Evolutionary conservation across 2,888 invertebrate species (phyloP).

Genomic region (Eristalinus aeneus): DNA sequence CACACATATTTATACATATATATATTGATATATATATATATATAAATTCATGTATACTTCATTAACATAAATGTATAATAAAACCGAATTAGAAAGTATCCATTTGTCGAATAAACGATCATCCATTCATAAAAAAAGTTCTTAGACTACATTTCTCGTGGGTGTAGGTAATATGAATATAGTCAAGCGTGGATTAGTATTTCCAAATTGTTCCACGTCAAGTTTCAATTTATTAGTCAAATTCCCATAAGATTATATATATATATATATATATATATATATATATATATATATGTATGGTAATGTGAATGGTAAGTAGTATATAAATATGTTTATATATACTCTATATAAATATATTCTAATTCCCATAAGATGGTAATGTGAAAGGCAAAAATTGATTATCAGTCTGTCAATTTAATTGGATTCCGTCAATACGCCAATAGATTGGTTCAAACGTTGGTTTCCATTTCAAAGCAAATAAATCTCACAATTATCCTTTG

Average conservation of each 20-base stretch:
- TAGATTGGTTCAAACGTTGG: slow-evolving; percentile 65
- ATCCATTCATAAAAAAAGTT: slow-evolving; percentile 61
- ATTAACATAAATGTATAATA: slow-evolving; percentile 15
- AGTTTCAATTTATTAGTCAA: no score
- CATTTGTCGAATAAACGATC: slow-evolving; percentile 59
- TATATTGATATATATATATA: background rate
- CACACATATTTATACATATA: no score
- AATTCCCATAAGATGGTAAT: background rate
- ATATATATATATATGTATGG: background rate
- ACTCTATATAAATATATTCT: background rate
- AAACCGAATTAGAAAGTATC: slow-evolving; percentile 52
- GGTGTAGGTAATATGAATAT: no score
- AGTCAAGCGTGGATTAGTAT: slow-evolving; percentile 55
- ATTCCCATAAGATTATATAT: no score
- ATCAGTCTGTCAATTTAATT: slow-evolving; percentile 66
- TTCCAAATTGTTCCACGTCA: slow-evolving; percentile 32
- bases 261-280: background rate
- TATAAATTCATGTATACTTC: background rate
- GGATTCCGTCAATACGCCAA: slow-evolving; percentile 64
- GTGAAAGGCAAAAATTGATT: slow-evolving; percentile 59
- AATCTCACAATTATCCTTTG: slow-evolving; percentile 68
- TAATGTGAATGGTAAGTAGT: no score
- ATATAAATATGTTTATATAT: background rate
- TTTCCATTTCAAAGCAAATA: slow-evolving; percentile 69
- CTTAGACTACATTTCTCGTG: slow-evolving; percentile 50